Evolutionary conservation across 1,140 invertebrate genomes (phyloP), one percentile per base, ranked within the genome.

Genomic region (Stegodyphus dumicola): DNA sequence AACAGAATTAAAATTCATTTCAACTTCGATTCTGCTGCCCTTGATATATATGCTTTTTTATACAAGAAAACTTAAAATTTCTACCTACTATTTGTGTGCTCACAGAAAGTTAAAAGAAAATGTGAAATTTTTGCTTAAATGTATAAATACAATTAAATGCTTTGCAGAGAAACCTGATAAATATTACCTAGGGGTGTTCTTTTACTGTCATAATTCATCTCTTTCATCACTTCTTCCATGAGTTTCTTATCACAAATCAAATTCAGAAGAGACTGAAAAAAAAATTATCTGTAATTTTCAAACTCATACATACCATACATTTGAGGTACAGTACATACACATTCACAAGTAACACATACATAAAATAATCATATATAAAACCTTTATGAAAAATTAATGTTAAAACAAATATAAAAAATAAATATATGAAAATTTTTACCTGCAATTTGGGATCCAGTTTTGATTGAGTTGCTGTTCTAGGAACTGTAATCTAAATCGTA

Each of bases 221-320:
- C 92, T 86, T 91, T 86, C 89, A 93, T 91, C 56, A 91, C 89
- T 85, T 91, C 91, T 86, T 93, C 92, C 93, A 93, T 93, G 17
- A 88, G 89, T 67, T 92, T 91, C 6, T 93, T 89, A 89, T 93
- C 91, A 90, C 93, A 93, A 53, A 93, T 92, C 77, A 93, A 88
- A 87, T 91, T 90, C 49, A 93, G 90, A n/a, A 88, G 77, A 17
- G 49, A 7, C 87, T 88, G 76, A 69, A 53, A 48, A 77, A n/a
- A 66, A 54, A 18, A 7, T 69, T 48, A 54, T 48, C 52, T 15
- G 18, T 70, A 67, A 0, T 7, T 15, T 51, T 51, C 51, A 53
- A 49, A 64, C 7, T 67, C 48, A 60, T 33, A 33, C 33, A 33
- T 33, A 33, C 33, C 3, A n/a, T n/a, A n/a, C 33, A 33, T 33